These are phyloP conservation scores for Aphis craccivora DNA, from an alignment of 1,140 invertebrate genomes.

Conservation along the genomic window DNA sequence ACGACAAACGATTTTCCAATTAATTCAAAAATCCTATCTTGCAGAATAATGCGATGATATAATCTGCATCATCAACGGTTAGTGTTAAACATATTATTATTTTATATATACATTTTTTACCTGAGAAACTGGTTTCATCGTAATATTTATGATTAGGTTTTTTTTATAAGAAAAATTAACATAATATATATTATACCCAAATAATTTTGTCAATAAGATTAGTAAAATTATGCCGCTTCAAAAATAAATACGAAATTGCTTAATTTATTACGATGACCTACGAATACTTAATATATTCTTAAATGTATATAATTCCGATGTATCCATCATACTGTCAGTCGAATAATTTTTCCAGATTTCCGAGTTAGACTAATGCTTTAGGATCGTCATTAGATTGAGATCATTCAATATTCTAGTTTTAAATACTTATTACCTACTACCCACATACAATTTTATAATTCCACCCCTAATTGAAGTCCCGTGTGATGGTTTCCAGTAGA, in stretches of 20 bases:
- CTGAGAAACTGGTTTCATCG: neutral
- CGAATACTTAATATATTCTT: neutral
- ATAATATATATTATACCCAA: neutral
- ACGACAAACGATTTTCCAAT: neutral
- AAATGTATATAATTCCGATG: no score
- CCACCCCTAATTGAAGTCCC: no score
- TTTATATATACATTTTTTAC: neutral
- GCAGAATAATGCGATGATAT: neutral
- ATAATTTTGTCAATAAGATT: neutral
- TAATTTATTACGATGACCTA: neutral
- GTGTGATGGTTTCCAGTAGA: neutral
- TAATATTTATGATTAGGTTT: neutral
- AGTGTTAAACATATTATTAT: neutral
- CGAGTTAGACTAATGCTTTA: neutral
- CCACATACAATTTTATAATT: no score
- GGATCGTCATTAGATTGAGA: no score
- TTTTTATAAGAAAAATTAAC: neutral
- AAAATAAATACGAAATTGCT: neutral
- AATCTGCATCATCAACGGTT: neutral
- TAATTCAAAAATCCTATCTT: neutral
- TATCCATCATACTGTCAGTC: no score
- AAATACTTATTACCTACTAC: no score
- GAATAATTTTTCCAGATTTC: neutral
- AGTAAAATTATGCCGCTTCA: no score
- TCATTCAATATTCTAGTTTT: no score